phyloP scores from a whole-genome alignment of 2,888 invertebrate species.

The Epinotia bilunana region DNA sequence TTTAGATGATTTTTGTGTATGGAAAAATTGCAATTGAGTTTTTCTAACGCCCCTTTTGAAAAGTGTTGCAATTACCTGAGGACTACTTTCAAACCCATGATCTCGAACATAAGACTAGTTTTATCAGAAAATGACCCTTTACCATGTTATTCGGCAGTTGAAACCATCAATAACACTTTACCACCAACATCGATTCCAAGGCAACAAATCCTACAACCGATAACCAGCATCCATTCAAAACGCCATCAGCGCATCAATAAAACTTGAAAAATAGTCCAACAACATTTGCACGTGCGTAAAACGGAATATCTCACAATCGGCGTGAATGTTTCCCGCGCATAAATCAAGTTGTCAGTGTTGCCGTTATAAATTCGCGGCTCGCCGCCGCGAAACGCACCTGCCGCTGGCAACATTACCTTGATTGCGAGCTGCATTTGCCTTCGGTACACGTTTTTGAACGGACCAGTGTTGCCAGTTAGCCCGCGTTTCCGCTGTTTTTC shows the following conservation, averaged over 20 bases:
- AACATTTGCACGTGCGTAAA: conserved; percentile 65
- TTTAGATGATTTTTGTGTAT: too few species aligned
- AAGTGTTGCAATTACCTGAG: too few species aligned
- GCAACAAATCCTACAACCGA: conserved; percentile 17
- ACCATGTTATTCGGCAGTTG: not conserved
- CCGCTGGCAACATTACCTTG: conserved; percentile 77
- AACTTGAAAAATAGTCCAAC: conserved; percentile 71
- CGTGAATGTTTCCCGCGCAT: conserved; percentile 72
- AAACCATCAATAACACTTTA: conserved; percentile 9
- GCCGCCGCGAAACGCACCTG: conserved; percentile 73
- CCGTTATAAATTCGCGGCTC: conserved; percentile 77
- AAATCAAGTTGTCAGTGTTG: conserved; percentile 80
- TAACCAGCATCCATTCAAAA: conserved; percentile 47
- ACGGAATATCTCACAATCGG: conserved; percentile 72
- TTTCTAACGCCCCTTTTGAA: too few species aligned
- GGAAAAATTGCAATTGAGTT: too few species aligned
- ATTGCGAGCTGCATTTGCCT: conserved; percentile 75
- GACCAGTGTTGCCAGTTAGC: conserved; percentile 22
- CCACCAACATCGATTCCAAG: conserved; percentile 18
- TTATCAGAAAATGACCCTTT: not conserved
- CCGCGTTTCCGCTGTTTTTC: too few species aligned
- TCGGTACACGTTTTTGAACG: conserved; percentile 58
- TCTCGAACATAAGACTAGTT: too few species aligned
- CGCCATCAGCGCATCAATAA: conserved; percentile 66
- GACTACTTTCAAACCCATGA: too few species aligned